Evolutionary conservation across 1,140 invertebrate genomes (phyloP), one percentile per base, ranked within the genome.

Genomic region (Epicauta chinensis): DNA sequence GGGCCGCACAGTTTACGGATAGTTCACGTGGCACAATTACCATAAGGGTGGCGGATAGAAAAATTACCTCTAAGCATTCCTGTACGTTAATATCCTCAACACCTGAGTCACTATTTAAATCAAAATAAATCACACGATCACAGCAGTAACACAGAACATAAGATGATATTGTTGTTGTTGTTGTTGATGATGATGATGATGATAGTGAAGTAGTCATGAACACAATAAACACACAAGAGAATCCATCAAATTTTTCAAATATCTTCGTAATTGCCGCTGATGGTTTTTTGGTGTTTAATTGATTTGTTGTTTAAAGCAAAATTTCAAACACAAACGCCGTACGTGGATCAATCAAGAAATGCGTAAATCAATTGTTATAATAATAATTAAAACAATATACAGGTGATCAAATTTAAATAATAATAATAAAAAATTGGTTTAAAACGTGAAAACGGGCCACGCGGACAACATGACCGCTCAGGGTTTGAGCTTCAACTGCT

Each of bases 401-500:
- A 58, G 62, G 62, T 64, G 61, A 58, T 54, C 42, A 61, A n/a
- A 23, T 23, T 23, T 49, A 48, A 54, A 54, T 54, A 39, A 55
- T 34, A 40, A 51, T 52, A 58, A 48, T 56, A 23, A 5, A 23
- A 23, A 55, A 55, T 39, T 49, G 49, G 4, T 3, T 49, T 51
- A 63, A 57, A 65, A 64, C 63, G 61, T 65, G 65, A 56, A 46
- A 62, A 50, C 53, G 53, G 58, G 58, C 59, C 44, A 56, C 64
- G 55, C 60, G 60, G 63, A 64, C 64, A 65, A 68, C 66, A 66
- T 68, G 53, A 64, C 63, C 63, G 58, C 53, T 57, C 63, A 58
- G 56, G 51, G 60, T 63, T 63, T 59, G 52, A 62, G 60, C 66
- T 68, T 63, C 63, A 63, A 68, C 66, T 68, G 64, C n/a, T 65